Evolutionary conservation across 2,888 invertebrate species (phyloP).

Genomic region (Cephus spinipes): DNA sequence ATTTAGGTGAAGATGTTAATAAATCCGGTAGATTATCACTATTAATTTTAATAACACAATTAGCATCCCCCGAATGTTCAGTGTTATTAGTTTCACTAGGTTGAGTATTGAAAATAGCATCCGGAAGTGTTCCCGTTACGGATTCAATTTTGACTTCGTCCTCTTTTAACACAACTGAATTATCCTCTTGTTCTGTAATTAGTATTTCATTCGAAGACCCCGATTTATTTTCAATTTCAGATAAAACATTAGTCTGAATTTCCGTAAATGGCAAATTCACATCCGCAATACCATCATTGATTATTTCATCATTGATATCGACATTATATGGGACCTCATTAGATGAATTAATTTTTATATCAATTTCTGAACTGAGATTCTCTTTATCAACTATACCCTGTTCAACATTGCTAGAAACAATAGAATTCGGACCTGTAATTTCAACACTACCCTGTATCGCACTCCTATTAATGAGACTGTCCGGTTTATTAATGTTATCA

Average conservation of each 20-base stretch:
- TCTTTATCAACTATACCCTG: background rate
- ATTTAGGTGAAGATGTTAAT: slow-evolving; percentile 50
- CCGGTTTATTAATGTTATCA: background rate
- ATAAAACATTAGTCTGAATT: background rate
- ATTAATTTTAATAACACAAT: slow-evolving; percentile 15
- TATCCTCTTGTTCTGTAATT: background rate
- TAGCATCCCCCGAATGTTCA: slow-evolving; percentile 1
- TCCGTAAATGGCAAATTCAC: background rate
- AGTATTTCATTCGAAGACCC: background rate
- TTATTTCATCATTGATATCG: background rate
- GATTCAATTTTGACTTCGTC: background rate
- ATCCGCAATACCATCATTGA: background rate
- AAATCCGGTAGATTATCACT: slow-evolving; percentile 52
- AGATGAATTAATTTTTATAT: background rate
- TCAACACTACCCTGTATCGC: background rate
- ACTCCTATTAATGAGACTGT: background rate
- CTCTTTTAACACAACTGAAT: background rate
- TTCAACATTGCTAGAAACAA: background rate
- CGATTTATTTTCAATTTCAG: background rate
- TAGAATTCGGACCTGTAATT: background rate
- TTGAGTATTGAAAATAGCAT: slow-evolving; percentile 33
- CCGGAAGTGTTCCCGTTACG: slow-evolving; percentile 28
- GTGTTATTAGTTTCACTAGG: slow-evolving; percentile 4
- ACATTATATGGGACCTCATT: background rate
- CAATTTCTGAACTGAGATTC: background rate